Base-by-base conservation (phyloP, 2,113 vertebrate species). In the Tricholaema leucomelas region DNA sequence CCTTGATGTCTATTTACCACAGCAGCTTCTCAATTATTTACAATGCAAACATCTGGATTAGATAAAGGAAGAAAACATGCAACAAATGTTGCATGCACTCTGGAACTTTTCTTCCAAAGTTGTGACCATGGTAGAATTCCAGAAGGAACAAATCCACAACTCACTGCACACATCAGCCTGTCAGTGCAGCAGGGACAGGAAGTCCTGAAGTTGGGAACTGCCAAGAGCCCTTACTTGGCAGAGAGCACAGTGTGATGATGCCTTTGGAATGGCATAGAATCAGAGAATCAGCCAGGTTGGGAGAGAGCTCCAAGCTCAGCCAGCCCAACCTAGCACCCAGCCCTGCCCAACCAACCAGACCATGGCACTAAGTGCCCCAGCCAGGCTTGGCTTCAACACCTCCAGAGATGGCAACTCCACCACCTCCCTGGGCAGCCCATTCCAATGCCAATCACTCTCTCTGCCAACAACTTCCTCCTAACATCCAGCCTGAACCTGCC, bases 21-120 rank as follows among this genome's bases (percentile, higher is more conserved):
- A 95, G 92, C 93, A 96, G 94, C 92, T 90, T n/a, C 75, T 96
- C 93, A 96, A 91, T 97, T 94, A 96, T 97, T 97, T 92, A 97
- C 92, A 89, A 79, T 27, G 79, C 77, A 92, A 96, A 97, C 94
- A 96, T 94, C 95, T 96, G 96, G 94, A 96, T 96, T 90, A 94
- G 93, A 96, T 71, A 93, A 88, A 79, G 11, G 84, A 42, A 92
- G 90, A 79, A 91, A 95, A 85, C 91, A 85, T 77, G 84, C 86
- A 64, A 91, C 71, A 83, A 94, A 91, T 64, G 73, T 77, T 77
- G 77, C 90, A 78, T 42, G 84, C 52, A 9, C 85, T 88, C 25
- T 4, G 33, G 84, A 92, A 87, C n/a, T 93, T 89, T 83, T 50
- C 55, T 67, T 15, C 30, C 9, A 55, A 27, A 95, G 36, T 77